Evolutionary conservation across 2,888 invertebrate species (phyloP).

Genomic region (Netelia virgata): DNA sequence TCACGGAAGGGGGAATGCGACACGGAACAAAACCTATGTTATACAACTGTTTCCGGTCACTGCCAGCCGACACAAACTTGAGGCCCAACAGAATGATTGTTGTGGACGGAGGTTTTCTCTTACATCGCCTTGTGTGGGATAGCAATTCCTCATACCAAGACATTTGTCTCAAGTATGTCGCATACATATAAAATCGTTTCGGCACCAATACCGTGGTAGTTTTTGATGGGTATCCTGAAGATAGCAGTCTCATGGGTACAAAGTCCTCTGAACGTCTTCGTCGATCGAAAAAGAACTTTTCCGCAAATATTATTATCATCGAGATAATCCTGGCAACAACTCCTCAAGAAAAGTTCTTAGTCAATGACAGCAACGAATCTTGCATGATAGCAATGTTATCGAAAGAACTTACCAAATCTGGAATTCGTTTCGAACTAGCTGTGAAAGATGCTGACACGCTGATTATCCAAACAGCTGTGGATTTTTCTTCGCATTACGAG

Average conservation of each 20-base stretch:
- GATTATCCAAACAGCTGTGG: constrained; percentile 74
- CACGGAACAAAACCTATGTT: constrained; percentile 63
- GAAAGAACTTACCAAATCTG: constrained; percentile 74
- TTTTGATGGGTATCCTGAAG: constrained; percentile 54
- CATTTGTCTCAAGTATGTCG: constrained; percentile 41
- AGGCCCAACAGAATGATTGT: constrained; percentile 8
- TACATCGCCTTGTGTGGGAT: constrained; percentile 56
- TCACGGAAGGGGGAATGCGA: constrained; percentile 66
- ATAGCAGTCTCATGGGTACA: not conserved
- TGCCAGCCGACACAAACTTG: constrained; percentile 42
- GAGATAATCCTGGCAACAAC: constrained; percentile 59
- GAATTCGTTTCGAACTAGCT: constrained; percentile 77
- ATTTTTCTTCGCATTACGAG: constrained; percentile 58
- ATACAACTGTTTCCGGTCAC: constrained; percentile 73
- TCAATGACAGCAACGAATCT: constrained; percentile 69
- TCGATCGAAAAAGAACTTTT: constrained; percentile 37
- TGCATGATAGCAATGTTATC: constrained; percentile 74
- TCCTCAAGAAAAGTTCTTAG: constrained; percentile 70
- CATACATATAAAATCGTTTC: constrained; percentile 52
- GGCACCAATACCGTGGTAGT: constrained; percentile 23
- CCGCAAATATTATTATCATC: constrained; percentile 32
- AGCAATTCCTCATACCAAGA: constrained; percentile 44
- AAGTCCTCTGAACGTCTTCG: constrained; percentile 52
- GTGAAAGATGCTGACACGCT: constrained; percentile 72
- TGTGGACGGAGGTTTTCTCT: constrained; percentile 49